Evolutionary conservation across 2,888 invertebrate genomes (phyloP).

Genomic region (Abscondita cerata): DNA sequence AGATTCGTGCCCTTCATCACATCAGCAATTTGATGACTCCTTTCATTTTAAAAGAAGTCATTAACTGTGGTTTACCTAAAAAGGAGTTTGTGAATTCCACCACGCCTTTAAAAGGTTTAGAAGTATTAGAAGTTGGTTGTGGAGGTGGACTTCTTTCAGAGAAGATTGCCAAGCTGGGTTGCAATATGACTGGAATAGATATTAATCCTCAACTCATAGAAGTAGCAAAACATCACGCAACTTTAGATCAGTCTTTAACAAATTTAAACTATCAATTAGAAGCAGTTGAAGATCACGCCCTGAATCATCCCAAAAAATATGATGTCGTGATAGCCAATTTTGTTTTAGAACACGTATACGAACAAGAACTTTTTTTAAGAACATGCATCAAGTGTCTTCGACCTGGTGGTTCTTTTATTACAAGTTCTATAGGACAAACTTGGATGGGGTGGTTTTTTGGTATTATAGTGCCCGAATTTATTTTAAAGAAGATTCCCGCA

Average conservation of each 20-base stretch:
- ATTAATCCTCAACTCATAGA: neutral
- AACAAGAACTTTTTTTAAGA: neutral
- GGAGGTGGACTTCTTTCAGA: neutral
- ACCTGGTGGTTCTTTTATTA: slow-evolving; percentile 58
- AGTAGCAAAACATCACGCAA: neutral
- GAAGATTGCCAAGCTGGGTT: too few species aligned
- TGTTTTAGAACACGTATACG: neutral
- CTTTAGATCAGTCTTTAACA: neutral
- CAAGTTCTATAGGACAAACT: slow-evolving; percentile 72
- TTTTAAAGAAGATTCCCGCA: slow-evolving; percentile 75
- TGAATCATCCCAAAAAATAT: neutral
- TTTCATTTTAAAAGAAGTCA: neutral
- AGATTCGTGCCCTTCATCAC: neutral
- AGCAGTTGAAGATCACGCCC: neutral
- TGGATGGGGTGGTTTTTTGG: slow-evolving; percentile 69
- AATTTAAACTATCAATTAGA: neutral
- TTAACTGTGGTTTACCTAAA: neutral
- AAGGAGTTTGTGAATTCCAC: neutral
- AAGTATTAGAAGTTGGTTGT: neutral
- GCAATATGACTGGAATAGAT: neutral
- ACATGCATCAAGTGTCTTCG: neutral
- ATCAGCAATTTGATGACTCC: neutral
- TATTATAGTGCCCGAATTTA: slow-evolving; percentile 79
- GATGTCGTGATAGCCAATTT: neutral
- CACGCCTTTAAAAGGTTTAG: too few species aligned